Evolutionary conservation across 2,888 invertebrate genomes (phyloP), one percentile per base, ranked within the genome.

Genomic region (Acholoe squamosa): DNA sequence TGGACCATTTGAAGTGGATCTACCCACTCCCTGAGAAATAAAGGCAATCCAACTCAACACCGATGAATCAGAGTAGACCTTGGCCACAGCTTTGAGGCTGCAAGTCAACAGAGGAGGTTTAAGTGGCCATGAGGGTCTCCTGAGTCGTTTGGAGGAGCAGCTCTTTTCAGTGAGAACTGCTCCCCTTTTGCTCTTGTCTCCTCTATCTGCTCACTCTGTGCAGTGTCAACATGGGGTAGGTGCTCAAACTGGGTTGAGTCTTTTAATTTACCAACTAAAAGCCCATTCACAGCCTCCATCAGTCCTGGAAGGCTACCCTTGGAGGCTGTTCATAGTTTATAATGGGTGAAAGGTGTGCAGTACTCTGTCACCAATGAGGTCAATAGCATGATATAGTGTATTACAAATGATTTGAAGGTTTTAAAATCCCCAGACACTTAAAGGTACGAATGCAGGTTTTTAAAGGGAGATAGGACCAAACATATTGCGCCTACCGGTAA

Each of bases 221-320:
- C 61, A 12, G 61, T 61, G 61, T 61, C 19, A 61, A 61, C 61
- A n/a, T 61, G 61, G 61, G 61, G 1, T 61, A n/a, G 19, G 61
- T 61, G 61, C 61, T 61, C 14, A 61, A n/a, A 19, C 7, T 61
- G 61, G 61, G 61, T 19, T n/a, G 22, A 19, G n/a, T 61, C 22
- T 61, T 61, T 61, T 61, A 61, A 61, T 61, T 61, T 61, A n/a
- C n/a, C n/a, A n/a, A n/a, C 61, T 61, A n/a, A 61, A n/a, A 61
- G 61, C 19, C 43, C 5, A 43, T 43, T 43, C 43, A 43, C 43
- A 43, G 3, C 5, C 5, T 43, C 43, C 10, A 43, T 43, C 43
- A 43, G 43, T 3, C 43, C 10, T 43, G 43, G 43, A 10, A 43
- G 43, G 3, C 43, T 10, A 43, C 43, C 43, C 43, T 43, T 43